These are phyloP conservation scores for Neodon shergylaensis DNA, from an alignment of 2,113 vertebrate genomes.

Conservation along the genomic window DNA sequence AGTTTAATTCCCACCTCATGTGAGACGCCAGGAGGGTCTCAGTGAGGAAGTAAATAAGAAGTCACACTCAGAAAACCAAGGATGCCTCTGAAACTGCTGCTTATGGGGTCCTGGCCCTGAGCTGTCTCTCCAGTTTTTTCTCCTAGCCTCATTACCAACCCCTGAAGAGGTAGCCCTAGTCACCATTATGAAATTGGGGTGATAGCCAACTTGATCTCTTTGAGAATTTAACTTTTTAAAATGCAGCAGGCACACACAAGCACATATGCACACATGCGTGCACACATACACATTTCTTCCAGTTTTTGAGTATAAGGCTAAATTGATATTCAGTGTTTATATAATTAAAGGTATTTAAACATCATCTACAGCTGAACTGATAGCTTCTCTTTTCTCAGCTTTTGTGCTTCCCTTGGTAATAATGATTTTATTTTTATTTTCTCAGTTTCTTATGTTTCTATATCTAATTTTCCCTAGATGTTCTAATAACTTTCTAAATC, in stretches of 20 bases:
- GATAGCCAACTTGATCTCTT: neutral
- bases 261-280: neutral
- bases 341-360: neutral
- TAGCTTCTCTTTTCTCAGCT: neutral
- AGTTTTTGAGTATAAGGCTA: neutral
- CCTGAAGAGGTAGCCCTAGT: neutral
- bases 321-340: neutral
- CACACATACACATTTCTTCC: neutral
- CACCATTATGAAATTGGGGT: neutral
- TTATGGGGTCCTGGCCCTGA: neutral
- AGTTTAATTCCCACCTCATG: neutral
- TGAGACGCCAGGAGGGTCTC: neutral
- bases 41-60: neutral
- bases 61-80: neutral
- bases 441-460: neutral
- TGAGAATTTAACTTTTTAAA: neutral
- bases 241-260: neutral
- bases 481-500: neutral
- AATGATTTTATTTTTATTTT: conserved; percentile 18
- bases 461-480: neutral
- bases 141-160: neutral
- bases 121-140: neutral
- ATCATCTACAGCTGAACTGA: neutral
- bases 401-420: neutral
- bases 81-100: neutral